Evolutionary conservation across 2,888 invertebrate species (phyloP).

Genomic region (Nomada fucata): DNA sequence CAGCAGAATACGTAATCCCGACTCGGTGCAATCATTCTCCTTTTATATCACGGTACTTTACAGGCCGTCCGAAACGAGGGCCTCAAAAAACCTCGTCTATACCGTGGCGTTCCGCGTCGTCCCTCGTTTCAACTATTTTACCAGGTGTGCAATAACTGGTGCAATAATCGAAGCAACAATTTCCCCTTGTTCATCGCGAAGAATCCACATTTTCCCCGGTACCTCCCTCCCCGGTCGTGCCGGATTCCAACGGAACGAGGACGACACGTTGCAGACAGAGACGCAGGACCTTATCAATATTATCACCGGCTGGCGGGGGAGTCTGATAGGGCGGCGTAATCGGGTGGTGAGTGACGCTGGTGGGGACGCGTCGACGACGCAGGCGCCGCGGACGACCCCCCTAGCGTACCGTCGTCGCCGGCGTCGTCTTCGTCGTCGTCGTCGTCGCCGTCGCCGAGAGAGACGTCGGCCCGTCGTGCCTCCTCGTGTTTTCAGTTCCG

Average conservation of each 20-base stretch:
- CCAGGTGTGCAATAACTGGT: not conserved
- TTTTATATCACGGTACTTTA: no score
- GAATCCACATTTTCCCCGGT: constrained; percentile 35
- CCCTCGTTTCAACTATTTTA: not conserved
- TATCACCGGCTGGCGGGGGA: constrained; percentile 70
- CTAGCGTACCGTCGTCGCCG: constrained; percentile 63
- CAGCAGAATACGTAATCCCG: no score
- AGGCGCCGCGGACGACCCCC: constrained; percentile 69
- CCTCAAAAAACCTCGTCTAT: not conserved
- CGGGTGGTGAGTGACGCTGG: constrained; percentile 54
- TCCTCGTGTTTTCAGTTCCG: constrained; percentile 76
- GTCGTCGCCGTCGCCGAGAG: constrained; percentile 72
- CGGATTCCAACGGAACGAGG: constrained; percentile 39
- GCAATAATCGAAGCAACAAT: constrained; percentile 30
- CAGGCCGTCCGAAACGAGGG: no score
- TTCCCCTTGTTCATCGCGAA: constrained; percentile 1
- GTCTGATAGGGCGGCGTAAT: constrained; percentile 60
- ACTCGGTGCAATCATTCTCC: no score
- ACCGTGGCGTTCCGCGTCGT: not conserved
- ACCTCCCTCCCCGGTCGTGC: not conserved
- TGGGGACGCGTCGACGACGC: constrained; percentile 68
- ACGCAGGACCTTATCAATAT: constrained; percentile 72
- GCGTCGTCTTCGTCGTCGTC: constrained; percentile 63
- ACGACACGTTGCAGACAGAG: constrained; percentile 46
- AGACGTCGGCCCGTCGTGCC: constrained; percentile 74